These are phyloP conservation scores for Columba janthina DNA, from an alignment of 2,113 vertebrate genomes.

Conservation along the genomic window DNA sequence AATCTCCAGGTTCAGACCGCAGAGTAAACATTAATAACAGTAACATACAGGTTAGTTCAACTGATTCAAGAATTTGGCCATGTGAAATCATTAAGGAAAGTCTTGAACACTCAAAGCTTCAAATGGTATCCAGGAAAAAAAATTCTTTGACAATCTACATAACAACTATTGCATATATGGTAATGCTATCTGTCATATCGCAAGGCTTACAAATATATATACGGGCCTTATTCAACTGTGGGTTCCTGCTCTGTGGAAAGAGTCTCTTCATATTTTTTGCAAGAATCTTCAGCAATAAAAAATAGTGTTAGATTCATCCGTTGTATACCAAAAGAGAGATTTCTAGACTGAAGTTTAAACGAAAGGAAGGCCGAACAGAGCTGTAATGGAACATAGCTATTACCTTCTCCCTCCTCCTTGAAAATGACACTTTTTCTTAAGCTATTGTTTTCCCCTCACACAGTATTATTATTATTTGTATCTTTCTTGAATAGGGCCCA, in stretches of 20 bases:
- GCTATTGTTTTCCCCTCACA: conserved; percentile 61
- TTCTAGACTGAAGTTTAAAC: conserved; percentile 73
- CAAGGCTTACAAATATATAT: conserved; percentile 87
- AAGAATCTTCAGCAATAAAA: conserved; percentile 81
- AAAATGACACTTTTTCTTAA: conserved; percentile 66
- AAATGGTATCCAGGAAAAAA: conserved; percentile 86
- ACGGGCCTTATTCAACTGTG: conserved; percentile 81
- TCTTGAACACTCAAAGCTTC: conserved; percentile 87
- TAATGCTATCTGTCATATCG: conserved; percentile 88
- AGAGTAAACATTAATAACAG: conserved; percentile 99
- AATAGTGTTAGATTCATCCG: conserved; percentile 76
- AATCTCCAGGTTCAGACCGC: conserved; percentile 96
- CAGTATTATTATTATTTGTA: conserved; percentile 63
- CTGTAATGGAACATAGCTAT: conserved; percentile 63
- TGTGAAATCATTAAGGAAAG: conserved; percentile 88
- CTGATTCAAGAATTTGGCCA: conserved; percentile 87
- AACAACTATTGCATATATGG: conserved; percentile 97
- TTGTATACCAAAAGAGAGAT: conserved; percentile 80
- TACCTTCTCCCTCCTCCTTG: conserved; percentile 67
- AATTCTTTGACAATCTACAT: conserved; percentile 85
- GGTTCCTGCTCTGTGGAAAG: conserved; percentile 73
- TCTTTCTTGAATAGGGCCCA: conserved; percentile 84
- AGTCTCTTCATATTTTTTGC: conserved; percentile 71
- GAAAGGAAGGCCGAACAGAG: conserved; percentile 76
- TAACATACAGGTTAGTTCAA: conserved; percentile 97